Evolutionary conservation across 2,888 invertebrate genomes (phyloP).

Genomic region (Calliopum simillimum): DNA sequence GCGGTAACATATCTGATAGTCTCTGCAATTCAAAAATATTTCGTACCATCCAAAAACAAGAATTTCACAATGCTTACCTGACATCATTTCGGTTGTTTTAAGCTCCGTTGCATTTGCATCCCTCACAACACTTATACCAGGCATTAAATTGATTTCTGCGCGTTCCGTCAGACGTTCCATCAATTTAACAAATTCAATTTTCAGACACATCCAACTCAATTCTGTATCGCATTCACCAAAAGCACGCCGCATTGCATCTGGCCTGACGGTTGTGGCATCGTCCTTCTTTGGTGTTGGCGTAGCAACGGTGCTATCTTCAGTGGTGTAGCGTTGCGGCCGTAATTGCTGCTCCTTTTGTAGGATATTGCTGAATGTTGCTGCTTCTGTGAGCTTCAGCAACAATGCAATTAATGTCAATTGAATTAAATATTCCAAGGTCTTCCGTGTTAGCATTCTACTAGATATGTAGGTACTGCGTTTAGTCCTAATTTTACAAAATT

Average conservation of each 20-base stretch:
- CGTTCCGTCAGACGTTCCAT: slow-evolving; percentile 80
- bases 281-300: slow-evolving; percentile 27
- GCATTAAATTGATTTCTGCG: slow-evolving; percentile 74
- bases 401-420: slow-evolving; percentile 53
- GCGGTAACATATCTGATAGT: too few species aligned
- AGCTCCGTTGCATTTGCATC: slow-evolving; percentile 73
- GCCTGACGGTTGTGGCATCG: slow-evolving; percentile 33
- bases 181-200: slow-evolving; percentile 81
- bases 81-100: slow-evolving; percentile 76
- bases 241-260: slow-evolving; percentile 55
- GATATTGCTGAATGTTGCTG: slow-evolving; percentile 50
- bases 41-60: neutral
- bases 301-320: slow-evolving; percentile 26
- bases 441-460: slow-evolving; percentile 50
- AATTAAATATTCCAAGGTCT: slow-evolving; percentile 55
- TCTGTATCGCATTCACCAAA: slow-evolving; percentile 70
- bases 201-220: slow-evolving; percentile 81
- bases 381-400: slow-evolving; percentile 51
- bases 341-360: slow-evolving; percentile 36
- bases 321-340: slow-evolving; percentile 31
- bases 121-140: slow-evolving; percentile 80
- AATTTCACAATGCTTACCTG: slow-evolving; percentile 63
- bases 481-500: neutral
- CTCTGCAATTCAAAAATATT: too few species aligned
- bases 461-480: too few species aligned